Evolutionary conservation across 2,113 vertebrate species (phyloP).

Genomic region (Leptobrachium leishanense): DNA sequence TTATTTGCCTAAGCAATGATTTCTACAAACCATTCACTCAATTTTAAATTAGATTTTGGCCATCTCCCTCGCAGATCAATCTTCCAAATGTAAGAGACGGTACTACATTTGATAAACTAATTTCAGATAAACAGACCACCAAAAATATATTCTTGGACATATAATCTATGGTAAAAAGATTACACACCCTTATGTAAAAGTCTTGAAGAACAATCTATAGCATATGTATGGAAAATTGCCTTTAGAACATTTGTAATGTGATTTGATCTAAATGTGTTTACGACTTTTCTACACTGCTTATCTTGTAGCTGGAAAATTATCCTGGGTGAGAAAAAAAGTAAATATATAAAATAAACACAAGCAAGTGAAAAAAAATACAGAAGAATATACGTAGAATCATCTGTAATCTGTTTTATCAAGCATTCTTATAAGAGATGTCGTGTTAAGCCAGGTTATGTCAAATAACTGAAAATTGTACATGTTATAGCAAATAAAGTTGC

Average conservation of each 20-base stretch:
- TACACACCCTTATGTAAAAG: slow-evolving; percentile 30
- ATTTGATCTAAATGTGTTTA: slow-evolving; percentile 43
- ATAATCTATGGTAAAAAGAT: slow-evolving; percentile 41
- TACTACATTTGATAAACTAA: slow-evolving; percentile 44
- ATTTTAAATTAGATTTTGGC: slow-evolving; percentile 31
- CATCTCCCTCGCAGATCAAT: slow-evolving; percentile 7
- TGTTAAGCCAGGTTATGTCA: too few relatives aligned
- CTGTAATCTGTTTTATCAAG: too few relatives aligned
- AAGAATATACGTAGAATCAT: background rate
- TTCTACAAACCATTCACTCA: slow-evolving; percentile 1
- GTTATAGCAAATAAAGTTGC: too few relatives aligned
- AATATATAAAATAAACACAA: too few relatives aligned
- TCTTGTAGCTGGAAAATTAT: slow-evolving; percentile 35
- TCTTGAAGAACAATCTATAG: slow-evolving; percentile 40
- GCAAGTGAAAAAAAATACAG: too few relatives aligned
- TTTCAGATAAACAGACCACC: slow-evolving; percentile 36
- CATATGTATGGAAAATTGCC: slow-evolving; percentile 33
- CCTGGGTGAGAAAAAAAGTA: background rate
- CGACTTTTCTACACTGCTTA: slow-evolving; percentile 18
- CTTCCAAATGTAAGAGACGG: slow-evolving; percentile 29
- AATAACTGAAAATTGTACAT: too few relatives aligned
- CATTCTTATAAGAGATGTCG: too few relatives aligned
- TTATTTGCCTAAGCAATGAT: slow-evolving; percentile 7
- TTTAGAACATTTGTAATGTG: slow-evolving; percentile 33
- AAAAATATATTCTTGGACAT: slow-evolving; percentile 22